These are phyloP conservation scores for Proctacanthus coquilletti DNA, from an alignment of 1,140 invertebrate species.

Conservation along the genomic window DNA sequence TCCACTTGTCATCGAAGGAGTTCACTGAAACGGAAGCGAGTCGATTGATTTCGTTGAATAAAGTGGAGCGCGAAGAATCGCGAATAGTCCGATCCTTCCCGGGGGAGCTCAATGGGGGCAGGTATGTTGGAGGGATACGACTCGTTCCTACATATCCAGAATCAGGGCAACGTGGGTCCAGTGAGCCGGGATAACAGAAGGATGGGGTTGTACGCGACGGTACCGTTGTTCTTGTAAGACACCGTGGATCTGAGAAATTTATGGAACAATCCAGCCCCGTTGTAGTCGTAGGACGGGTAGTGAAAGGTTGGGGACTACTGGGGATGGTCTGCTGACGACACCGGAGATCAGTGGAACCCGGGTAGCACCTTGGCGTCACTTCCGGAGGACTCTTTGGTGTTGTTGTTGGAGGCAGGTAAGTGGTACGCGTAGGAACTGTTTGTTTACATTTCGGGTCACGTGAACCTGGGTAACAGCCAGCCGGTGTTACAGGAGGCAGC, in stretches of 20 bases:
- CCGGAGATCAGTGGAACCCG: constrained; percentile 6
- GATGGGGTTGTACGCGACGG: constrained; percentile 23
- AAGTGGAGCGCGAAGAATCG: constrained; percentile 11
- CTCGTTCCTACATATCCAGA: constrained; percentile 32
- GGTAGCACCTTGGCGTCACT: constrained; percentile 12
- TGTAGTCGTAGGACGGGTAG: background rate
- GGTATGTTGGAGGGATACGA: constrained; percentile 36
- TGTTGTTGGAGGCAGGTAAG: constrained; percentile 32
- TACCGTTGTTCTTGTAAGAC: constrained; percentile 10
- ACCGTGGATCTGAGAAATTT: constrained; percentile 7
- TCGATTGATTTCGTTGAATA: constrained; percentile 21
- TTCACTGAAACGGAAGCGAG: too few species aligned
- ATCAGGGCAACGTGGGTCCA: constrained; percentile 40
- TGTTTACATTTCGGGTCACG: constrained; percentile 22
- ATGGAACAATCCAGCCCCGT: constrained; percentile 5
- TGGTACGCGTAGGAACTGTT: constrained; percentile 6
- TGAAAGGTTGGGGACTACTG: background rate
- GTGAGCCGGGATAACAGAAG: constrained; percentile 40
- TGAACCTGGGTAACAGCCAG: constrained; percentile 6
- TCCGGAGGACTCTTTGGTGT: constrained; percentile 14
- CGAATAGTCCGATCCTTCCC: constrained; percentile 17
- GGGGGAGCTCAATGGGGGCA: constrained; percentile 31
- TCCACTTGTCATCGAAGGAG: too few species aligned
- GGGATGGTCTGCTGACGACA: background rate
- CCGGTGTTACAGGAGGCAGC: constrained; percentile 14